Conservation (phyloP, 92 coral and sea anemone genomes). For the Nematostella vectensis region DNA sequence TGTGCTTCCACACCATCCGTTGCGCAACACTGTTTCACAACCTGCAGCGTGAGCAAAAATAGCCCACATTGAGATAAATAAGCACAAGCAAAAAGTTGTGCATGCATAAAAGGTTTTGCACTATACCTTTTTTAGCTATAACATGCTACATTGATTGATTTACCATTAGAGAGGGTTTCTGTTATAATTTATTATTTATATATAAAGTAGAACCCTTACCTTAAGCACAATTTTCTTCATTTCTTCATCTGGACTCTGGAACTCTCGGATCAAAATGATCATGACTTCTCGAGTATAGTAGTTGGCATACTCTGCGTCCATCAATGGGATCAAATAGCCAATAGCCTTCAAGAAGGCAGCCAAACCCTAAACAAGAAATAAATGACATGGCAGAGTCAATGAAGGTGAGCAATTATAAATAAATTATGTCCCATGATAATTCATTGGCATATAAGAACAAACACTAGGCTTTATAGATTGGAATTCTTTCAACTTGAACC, state of each 20-base stretch:
- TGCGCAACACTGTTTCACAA: constrained; percentile 97
- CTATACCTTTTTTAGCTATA: too few relatives aligned
- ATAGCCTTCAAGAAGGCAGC: constrained; percentile 99
- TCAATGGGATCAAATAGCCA: constrained; percentile 94
- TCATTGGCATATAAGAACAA: too few relatives aligned
- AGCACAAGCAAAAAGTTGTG: too few relatives aligned
- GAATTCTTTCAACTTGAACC: too few relatives aligned
- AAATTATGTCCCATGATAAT: too few relatives aligned
- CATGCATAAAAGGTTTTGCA: too few relatives aligned
- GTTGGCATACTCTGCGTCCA: constrained; percentile 99
- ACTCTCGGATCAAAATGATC: constrained; percentile 99
- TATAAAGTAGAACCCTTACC: constrained; percentile 26
- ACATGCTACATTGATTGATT: too few relatives aligned
- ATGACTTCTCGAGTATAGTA: constrained; percentile 99
- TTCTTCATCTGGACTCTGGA: constrained; percentile 99
- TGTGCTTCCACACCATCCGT: constrained; percentile 99
- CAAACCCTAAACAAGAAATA: constrained; percentile 59
- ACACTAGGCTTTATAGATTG: too few relatives aligned
- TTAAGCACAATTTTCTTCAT: constrained; percentile 98
- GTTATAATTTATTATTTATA: too few relatives aligned
- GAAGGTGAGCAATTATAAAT: too few relatives aligned
- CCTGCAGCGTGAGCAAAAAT: constrained; percentile 31
- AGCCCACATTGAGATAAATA: constrained; percentile 1
- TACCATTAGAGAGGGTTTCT: too few relatives aligned
- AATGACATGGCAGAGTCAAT: not conserved